A percentile compares a stretch with the other conserved stretches of the same genome.
These are phyloP conservation scores for Hybos culiciformis DNA, from an alignment of 2,888 invertebrate genomes.

Conservation along the genomic window DNA sequence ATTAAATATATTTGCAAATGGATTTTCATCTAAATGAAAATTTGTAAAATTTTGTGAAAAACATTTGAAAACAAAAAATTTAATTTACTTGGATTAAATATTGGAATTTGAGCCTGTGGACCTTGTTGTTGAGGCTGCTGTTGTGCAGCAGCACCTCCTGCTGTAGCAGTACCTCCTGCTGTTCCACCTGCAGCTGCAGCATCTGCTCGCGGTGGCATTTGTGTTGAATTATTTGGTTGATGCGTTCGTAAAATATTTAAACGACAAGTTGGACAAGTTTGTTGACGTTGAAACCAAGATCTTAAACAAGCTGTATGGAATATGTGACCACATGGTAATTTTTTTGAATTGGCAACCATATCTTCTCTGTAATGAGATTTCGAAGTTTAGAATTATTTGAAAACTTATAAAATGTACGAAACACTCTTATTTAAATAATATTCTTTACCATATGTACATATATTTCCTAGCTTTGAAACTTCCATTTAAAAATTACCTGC, in stretches of 20 bases:
- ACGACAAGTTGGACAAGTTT: conserved; percentile 98
- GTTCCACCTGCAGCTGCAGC: conserved; percentile 25
- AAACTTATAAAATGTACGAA: not conserved
- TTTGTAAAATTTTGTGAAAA: not conserved
- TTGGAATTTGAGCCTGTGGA: conserved; percentile 13
- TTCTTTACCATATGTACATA: not conserved
- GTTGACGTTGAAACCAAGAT: conserved; percentile 99
- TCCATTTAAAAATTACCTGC: conserved; percentile 45
- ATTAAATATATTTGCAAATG: conserved; percentile 16
- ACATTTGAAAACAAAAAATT: not conserved
- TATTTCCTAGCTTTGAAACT: not conserved
- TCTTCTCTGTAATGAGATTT: conserved; percentile 49
- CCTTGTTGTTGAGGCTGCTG: conserved; percentile 3
- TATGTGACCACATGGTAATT: conserved; percentile 97
- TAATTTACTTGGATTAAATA: conserved; percentile 6
- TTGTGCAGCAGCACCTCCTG: conserved; percentile 16
- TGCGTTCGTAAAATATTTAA: conserved; percentile 60
- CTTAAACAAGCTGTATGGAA: conserved; percentile 96
- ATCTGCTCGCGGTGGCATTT: conserved; percentile 25
- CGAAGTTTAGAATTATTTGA: not conserved
- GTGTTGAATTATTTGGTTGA: conserved; percentile 21
- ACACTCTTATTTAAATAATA: not conserved
- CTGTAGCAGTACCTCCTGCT: conserved; percentile 14
- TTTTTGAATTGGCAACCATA: conserved; percentile 70
- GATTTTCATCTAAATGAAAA: conserved; percentile 17